Evolutionary conservation across 37 sponge, comb jelly and placozoan species (phyloP), one percentile per base, ranked within the genome.

Genomic region (Ephydatia muelleri): DNA sequence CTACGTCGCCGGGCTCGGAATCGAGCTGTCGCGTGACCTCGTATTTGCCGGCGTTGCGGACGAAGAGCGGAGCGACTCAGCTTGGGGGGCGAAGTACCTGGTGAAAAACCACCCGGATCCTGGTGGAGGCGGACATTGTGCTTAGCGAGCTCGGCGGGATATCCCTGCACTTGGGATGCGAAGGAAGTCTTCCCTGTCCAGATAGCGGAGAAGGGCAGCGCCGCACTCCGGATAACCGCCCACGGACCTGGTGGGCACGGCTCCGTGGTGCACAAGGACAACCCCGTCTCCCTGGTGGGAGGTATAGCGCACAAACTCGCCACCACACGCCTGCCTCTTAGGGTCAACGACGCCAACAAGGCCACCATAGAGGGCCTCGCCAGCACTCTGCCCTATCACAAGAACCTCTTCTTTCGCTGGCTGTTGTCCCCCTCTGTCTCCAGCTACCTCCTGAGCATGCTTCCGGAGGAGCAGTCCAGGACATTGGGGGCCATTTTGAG

Each of bases 21-120:
- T 95, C 16, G 35, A 30, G 36, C 84, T 95, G 3, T 40, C 82
- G 0, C 80, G 95, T 27, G 95, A 95, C 43, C 87, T 95, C n/a
- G 77, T 95, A 0, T 91, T 95, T 86, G 92, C 92, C 30, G 95
- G 91, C 12, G 68, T 91, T 13, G 90, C 95, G 12, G 95, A 95
- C 48, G 95, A 95, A 32, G 95, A 95, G 38, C 43, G 88, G 22
- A 70, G 74, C 9, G 91, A 88, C 65, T 84, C 91, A 0, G 29
- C 36, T 3, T 91, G 85, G 43, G 95, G 95, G 1, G 92, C 80
- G 0, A 83, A 87, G 66, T 95, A 89, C 65, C 81, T 95, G 26
- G 75, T 95, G 12, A 88, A 95, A 73, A 83, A 91, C 22, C 81
- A 72, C 36, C 92, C 92, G 0, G 95, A 89, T n/a, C 3, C 73